Base-by-base conservation (phyloP, 2,888 invertebrate genomes). In the Athalia rosae region DNA sequence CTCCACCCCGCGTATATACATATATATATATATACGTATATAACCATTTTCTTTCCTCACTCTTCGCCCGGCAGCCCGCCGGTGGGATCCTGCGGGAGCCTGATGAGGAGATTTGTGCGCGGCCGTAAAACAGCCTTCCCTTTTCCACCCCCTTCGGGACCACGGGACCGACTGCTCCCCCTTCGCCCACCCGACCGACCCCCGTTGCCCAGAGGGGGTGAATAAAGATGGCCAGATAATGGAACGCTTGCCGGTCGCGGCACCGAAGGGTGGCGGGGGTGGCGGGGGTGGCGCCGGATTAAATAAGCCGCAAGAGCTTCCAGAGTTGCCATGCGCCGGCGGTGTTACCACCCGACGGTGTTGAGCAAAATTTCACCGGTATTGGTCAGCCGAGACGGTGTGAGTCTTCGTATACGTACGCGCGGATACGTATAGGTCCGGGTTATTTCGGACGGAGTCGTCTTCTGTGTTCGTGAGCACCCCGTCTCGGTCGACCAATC, bases 61-160 rank as follows among this genome's bases (percentile, higher is more conserved):
- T 67, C 67, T 71, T 58, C 56, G 71, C 71, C 76, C 76, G 78
- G 77, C 78, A 77, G 77, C 78, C 78, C 79, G 28, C 28, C 28
- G 28, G 28, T 80, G 83, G 83, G 83, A 86, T 86, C 82, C 85
- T 86, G 83, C 85, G 85, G 86, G 84, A 87, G 87, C 86, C 86
- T 86, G 88, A 88, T 86, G 89, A 89, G 88, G 88, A 89, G 89
- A 89, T 89, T 89, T 88, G 87, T 86, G 88, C 84, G 85, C 88
- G 86, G 85, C 85, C 88, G 84, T 89, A 89, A 89, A 89, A 89
- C 85, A 81, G 79, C 80, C 84, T 81, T 43, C 8, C 77, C 73
- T 62, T 45, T 56, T 9, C 8, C 43, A 41, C 71, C 45, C 45
- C 53, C 61, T 71, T 43, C 61, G 50, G 74, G 61, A 61, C 47